Base-by-base conservation (phyloP, 2,888 invertebrate genomes). In the Pediacus dermestoides region DNA sequence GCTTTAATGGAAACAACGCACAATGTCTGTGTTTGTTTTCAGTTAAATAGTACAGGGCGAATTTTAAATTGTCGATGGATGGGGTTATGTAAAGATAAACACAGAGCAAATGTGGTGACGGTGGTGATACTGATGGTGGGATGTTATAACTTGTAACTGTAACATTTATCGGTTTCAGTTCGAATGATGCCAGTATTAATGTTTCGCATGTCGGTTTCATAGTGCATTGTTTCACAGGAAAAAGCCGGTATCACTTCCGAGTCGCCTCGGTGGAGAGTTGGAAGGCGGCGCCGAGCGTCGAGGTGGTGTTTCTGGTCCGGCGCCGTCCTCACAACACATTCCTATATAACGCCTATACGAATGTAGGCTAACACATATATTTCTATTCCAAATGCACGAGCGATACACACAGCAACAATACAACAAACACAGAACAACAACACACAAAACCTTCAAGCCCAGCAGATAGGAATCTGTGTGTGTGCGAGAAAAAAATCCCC, bases 351-450 rank as follows among this genome's bases (percentile, higher is more conserved):
- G 51, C 54, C 50, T 50, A 48, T 40, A 34, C 46, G 46, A 50
- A 54, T 51, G 49, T 53, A 53, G 53, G 50, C 53, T 48, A 48
- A 52, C 47, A 46, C 50, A 45, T 51, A 54, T 49, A 56, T 55
- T 52, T 58, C 51, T 54, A 52, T 56, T 51, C 55, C 42, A 49
- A 55, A 50, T 55, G 50, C 45, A 44, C 44, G 49, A 44, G 47
- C 42, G 50, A 14, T 31, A 51, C 50, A 48, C 48, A 46, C 49
- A 51, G 50, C 50, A 53, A 54, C 55, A 53, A 53, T 51, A 53
- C 50, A 45, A n/a, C n/a, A n/a, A n/a, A n/a, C n/a, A n/a, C n/a
- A n/a, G n/a, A n/a, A n/a, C n/a, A n/a, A n/a, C n/a, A n/a, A n/a
- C n/a, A n/a, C n/a, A n/a, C n/a, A n/a, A n/a, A n/a, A n/a, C n/a